These are phyloP conservation scores for Patiria pectinifera DNA, from an alignment of 53 echinoderm and acorn worm genomes.

Conservation along the genomic window DNA sequence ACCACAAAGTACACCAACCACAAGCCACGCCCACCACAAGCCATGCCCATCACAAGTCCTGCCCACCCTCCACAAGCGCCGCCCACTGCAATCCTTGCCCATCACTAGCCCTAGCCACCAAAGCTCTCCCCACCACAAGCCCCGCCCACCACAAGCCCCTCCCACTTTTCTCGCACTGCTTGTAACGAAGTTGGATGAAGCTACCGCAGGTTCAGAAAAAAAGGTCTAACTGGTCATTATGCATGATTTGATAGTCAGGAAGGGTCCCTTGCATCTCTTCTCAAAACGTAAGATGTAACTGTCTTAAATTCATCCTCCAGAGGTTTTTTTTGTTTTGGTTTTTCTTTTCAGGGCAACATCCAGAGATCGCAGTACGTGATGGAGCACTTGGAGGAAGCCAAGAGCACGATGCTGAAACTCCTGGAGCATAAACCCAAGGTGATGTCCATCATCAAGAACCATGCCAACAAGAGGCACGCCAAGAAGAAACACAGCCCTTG, in stretches of 20 bases:
- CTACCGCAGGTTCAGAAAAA: too few species aligned
- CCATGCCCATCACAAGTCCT: neutral
- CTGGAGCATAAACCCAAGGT: slow-evolving; percentile 97
- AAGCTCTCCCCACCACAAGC: too few species aligned
- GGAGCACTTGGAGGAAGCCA: slow-evolving; percentile 93
- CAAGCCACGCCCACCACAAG: neutral
- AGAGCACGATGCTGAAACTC: slow-evolving; percentile 84
- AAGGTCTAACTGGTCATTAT: too few species aligned
- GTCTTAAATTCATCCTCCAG: neutral
- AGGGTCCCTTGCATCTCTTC: neutral
- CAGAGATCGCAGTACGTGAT: slow-evolving; percentile 91
- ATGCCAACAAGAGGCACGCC: slow-evolving; percentile 95
- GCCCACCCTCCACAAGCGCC: too few species aligned
- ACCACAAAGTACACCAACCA: too few species aligned
- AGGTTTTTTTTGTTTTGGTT: neutral
- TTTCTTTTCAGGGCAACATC: slow-evolving; percentile 82
- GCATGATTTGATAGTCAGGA: neutral
- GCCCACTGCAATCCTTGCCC: neutral
- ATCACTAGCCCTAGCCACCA: neutral
- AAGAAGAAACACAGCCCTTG: slow-evolving; percentile 94
- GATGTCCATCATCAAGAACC: slow-evolving; percentile 92
- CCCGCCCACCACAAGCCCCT: too few species aligned
- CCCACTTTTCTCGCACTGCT: too few species aligned
- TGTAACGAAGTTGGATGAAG: too few species aligned
- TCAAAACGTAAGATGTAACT: neutral